A percentile compares a stretch with the other conserved stretches of the same genome.
These are phyloP conservation scores for Actinia tenebrosa DNA, from an alignment of 64 coral and sea anemone species.

Conservation along the genomic window DNA sequence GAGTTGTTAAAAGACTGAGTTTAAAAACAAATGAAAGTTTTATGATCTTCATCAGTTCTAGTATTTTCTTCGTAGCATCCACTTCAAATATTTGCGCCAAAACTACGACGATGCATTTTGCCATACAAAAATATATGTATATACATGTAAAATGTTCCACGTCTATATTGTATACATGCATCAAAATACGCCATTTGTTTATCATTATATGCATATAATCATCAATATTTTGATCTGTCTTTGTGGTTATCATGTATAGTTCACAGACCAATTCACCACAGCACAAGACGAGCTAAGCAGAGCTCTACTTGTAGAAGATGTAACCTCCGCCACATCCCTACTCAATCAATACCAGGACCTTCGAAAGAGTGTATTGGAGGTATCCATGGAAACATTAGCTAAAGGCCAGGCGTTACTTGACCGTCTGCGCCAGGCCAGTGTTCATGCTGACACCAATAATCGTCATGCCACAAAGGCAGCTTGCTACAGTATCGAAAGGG, in stretches of 20 bases:
- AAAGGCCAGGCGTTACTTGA: slow-evolving; percentile 91
- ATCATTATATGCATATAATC: too few relatives aligned
- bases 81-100: too few relatives aligned
- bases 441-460: slow-evolving; percentile 94
- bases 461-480: slow-evolving; percentile 89
- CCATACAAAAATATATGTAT: too few relatives aligned
- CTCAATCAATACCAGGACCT: slow-evolving; percentile 95
- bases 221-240: too few relatives aligned
- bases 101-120: too few relatives aligned
- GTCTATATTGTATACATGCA: too few relatives aligned
- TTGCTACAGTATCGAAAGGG: slow-evolving; percentile 89
- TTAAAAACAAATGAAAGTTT: too few relatives aligned
- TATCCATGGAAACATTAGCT: slow-evolving; percentile 98
- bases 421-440: slow-evolving; percentile 78
- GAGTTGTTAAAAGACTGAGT: too few relatives aligned
- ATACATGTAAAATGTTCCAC: too few relatives aligned
- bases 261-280: slow-evolving; percentile 67
- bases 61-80: too few relatives aligned
- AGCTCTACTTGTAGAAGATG: slow-evolving; percentile 81
- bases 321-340: slow-evolving; percentile 80
- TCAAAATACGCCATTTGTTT: too few relatives aligned
- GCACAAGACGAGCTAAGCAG: slow-evolving; percentile 84
- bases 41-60: too few relatives aligned
- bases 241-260: slow-evolving; percentile 36
- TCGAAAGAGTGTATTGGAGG: slow-evolving; percentile 75